phyloP scores from a whole-genome alignment of 1,140 invertebrate species.

The Temnothorax nylanderi region DNA sequence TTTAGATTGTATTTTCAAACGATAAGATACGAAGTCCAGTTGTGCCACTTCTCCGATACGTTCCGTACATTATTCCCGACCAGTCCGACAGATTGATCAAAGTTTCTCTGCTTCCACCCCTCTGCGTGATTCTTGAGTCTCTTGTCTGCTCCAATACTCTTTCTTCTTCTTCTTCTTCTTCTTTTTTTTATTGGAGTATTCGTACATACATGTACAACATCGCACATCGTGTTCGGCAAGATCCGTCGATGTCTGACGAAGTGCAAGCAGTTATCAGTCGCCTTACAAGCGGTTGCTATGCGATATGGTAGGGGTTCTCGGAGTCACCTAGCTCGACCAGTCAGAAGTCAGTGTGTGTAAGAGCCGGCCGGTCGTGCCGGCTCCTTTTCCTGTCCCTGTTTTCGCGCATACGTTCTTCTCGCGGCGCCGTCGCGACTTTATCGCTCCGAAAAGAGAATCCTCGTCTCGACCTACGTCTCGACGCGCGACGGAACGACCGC shows the following conservation, averaged over 20 bases:
- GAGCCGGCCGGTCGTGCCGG: constrained; percentile 72
- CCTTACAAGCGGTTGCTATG: constrained; percentile 76
- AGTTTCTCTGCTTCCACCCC: background rate
- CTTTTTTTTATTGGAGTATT: background rate
- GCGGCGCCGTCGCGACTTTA: background rate
- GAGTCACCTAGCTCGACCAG: constrained; percentile 76
- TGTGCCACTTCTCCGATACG: background rate
- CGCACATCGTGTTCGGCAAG: background rate
- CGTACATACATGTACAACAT: background rate
- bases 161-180: background rate
- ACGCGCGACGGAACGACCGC: background rate
- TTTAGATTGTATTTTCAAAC: background rate
- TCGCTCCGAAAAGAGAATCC: constrained; percentile 22
- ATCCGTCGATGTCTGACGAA: constrained; percentile 59
- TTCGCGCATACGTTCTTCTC: constrained; percentile 1
- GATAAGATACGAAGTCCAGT: background rate
- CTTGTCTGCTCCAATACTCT: background rate
- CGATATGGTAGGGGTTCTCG: constrained; percentile 75
- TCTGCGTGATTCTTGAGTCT: background rate
- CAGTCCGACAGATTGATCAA: background rate
- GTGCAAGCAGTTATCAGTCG: constrained; percentile 73
- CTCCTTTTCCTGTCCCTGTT: constrained; percentile 63
- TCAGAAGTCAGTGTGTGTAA: constrained; percentile 75
- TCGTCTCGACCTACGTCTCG: too few species aligned
- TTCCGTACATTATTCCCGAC: background rate